Base-by-base conservation (phyloP, 2,113 vertebrate genomes). In the Neoarius graeffei region DNA sequence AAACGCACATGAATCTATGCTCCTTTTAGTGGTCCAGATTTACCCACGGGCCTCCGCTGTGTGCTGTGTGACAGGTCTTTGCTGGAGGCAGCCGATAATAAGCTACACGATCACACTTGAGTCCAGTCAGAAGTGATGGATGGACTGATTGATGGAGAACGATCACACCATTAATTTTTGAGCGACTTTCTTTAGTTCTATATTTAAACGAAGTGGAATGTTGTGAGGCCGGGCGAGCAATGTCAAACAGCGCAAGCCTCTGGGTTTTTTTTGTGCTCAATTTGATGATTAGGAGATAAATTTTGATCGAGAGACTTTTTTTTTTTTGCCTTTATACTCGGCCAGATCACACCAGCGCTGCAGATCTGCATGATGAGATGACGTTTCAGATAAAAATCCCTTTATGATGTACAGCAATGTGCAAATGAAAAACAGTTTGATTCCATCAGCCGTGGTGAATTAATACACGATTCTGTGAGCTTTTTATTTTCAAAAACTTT, bases 81-180 rank as follows among this genome's bases (percentile, higher is more conserved):
- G 77, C 71, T 14, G 56, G 74, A 48, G 66, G 57, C 81, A 80
- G 73, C 30, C 57, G 88, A 86, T 87, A 89, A 82, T 83, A 89
- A 89, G 62, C 88, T 83, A 84, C 73, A 73, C 85, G 82, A 76
- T 87, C 82, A 48, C 74, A 81, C 86, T 84, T 54, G 35, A 69
- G 84, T 50, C 89, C 85, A 85, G 93, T 93, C 93, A 92, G 86
- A 86, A 87, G 82, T 95, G 94, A 95, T 95, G 93, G 94, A 96
- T 95, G 93, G 92, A 93, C 93, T 95, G 95, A 96, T 95, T 95
- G 94, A 95, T 94, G 90, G 88, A 86, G 92, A 94, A 92, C 92
- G 92, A 95, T 93, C 89, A 90, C 94, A 86, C 91, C 93, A 93
- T 95, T 94, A 91, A 93, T 94, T 94, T 93, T 86, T 89, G 86